Percentiles rank a stretch among this genome's conserved stretches.
phyloP scores from a whole-genome alignment of 2,888 invertebrate species.

The Silvanus unidentatus region DNA sequence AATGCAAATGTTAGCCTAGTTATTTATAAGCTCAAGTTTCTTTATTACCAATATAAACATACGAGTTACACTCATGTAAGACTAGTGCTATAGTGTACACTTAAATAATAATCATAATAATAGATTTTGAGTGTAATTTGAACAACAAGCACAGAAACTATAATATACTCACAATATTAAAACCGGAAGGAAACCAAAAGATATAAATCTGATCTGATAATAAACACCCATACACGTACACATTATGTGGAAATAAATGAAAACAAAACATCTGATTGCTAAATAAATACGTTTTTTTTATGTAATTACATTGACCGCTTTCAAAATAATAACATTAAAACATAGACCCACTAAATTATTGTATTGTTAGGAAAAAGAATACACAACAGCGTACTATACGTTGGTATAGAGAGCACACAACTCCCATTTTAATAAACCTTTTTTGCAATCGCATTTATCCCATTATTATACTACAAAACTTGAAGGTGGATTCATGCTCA shows the following conservation, averaged over 20 bases:
- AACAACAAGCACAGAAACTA: conserved; percentile 27
- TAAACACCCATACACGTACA: conserved; percentile 10
- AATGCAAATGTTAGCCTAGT: conserved; percentile 31
- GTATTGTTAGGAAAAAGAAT: no score
- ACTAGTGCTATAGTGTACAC: no score
- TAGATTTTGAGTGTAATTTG: conserved; percentile 33
- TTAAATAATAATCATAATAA: conserved; percentile 30
- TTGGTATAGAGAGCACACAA: no score
- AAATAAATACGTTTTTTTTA: conserved; percentile 23
- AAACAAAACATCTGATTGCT: conserved; percentile 33
- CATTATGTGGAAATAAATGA: conserved; percentile 36
- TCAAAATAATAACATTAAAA: conserved; percentile 7
- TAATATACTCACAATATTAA: conserved; percentile 10
- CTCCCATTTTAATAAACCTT: no score
- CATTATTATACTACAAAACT: no score
- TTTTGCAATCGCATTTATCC: no score
- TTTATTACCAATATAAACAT: conserved; percentile 31
- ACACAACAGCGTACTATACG: no score
- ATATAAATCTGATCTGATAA: conserved; percentile 37
- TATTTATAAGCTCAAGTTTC: conserved; percentile 21
- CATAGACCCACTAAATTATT: not conserved
- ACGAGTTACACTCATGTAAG: no score
- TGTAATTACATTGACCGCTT: conserved; percentile 17
- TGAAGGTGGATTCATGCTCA: no score
- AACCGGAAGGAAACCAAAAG: conserved; percentile 36